phyloP scores from a whole-genome alignment of 2,888 invertebrate species.

The Drosophila demipolita region DNA sequence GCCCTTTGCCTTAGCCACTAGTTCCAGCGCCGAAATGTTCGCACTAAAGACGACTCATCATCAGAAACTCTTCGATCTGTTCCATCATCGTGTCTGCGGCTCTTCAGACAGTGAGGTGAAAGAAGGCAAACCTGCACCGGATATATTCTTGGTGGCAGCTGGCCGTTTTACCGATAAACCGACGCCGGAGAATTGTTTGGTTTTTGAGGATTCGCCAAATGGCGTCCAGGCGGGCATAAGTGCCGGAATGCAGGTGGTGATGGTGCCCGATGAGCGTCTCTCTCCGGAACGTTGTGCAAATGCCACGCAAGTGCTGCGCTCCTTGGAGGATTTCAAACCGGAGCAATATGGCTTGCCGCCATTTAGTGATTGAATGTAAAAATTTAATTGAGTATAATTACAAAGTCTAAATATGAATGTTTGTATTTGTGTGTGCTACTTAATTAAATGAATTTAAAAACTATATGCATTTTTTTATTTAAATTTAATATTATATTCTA shows the following conservation, averaged over 20 bases:
- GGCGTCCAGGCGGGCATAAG: conserved; percentile 92
- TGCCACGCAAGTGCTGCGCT: conserved; percentile 90
- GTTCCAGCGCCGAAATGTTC: conserved; percentile 91
- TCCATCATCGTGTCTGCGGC: conserved; percentile 92
- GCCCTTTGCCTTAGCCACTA: conserved; percentile 95
- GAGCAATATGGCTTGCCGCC: conserved; percentile 94
- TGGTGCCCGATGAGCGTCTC: conserved; percentile 90
- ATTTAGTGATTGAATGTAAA: conserved; percentile 81
- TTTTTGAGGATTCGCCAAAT: conserved; percentile 97
- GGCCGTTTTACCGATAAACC: conserved; percentile 90
- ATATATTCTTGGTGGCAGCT: conserved; percentile 93
- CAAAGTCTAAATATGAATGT: not conserved
- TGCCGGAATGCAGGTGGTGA: conserved; percentile 94
- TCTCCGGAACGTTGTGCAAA: conserved; percentile 85
- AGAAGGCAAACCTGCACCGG: conserved; percentile 95
- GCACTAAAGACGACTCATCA: conserved; percentile 89
- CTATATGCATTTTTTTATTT: not conserved
- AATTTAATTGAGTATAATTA: conserved; percentile 16
- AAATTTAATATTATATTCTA: not conserved
- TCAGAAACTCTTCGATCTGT: conserved; percentile 88
- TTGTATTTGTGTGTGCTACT: conserved; percentile 17
- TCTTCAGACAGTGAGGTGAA: conserved; percentile 94
- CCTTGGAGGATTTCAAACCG: conserved; percentile 92
- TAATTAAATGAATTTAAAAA: conserved; percentile 4
- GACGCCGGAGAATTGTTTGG: conserved; percentile 88